Base-by-base conservation (phyloP, 2,888 invertebrate species). In the Mythimna impura region DNA sequence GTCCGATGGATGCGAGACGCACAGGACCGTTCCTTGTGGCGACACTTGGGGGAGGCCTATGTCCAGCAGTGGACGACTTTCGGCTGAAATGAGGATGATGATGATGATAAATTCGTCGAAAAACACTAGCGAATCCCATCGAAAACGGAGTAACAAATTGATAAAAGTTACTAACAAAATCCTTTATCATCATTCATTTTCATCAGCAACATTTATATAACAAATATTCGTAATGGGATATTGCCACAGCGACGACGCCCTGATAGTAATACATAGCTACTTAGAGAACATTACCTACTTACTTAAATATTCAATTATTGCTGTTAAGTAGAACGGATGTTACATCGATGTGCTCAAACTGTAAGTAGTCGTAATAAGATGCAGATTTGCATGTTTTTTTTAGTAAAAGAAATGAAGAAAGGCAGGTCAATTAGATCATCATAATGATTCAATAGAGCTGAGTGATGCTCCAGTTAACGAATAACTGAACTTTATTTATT, bases 311-410 rank as follows among this genome's bases (percentile, higher is more conserved):
- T 47, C 69, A 67, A 81, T 82, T 73, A 78, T 75, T 77, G 55
- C 76, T 68, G 66, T 54, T 74, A 90, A 87, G 79, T 89, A 69
- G 89, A 90, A 76, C 92, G 92, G 92, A 92, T 82, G 82, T 91
- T 89, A 87, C 86, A 76, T 76, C 30, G 25, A 64, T 36, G 43
- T 52, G 50, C 34, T 67, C 20, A n/a, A 9, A 61, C 65, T 71
- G 52, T 73, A 78, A 34, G 12, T 20, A 10, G 0, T 25, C 4
- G 14, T 10, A 34, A 66, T 76, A 75, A 77, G 68, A 62, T 71
- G 40, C 10, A 76, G 40, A 25, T 66, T 81, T 2, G 40, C n/a
- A 1, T 61, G 14, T 40, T 25, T 57, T 36, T 47, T 69, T 54
- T 55, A 14, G 63, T 58, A 12, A 68, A 58, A 66, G n/a, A 64